Base-by-base conservation (phyloP, 1,140 invertebrate genomes). In the Drosophila repletoides region DNA sequence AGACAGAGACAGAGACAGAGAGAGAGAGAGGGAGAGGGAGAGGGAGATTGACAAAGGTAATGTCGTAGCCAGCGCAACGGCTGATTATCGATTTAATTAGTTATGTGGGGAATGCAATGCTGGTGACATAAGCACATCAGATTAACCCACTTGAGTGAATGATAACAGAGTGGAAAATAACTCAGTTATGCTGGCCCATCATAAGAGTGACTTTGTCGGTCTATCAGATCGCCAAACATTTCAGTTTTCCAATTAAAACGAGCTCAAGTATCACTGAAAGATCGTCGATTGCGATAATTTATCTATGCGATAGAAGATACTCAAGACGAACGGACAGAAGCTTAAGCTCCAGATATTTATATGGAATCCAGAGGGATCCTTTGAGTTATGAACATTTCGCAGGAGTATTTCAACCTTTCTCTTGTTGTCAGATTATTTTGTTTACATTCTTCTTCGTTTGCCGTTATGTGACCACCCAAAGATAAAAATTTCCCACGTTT, bases 51-150 rank as follows among this genome's bases (percentile, higher is more conserved):
- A 10, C 9, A 26, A 51, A 61, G 46, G 46, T 52, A 52, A 22
- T 36, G 24, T 21, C 56, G 9, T 28, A 60, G 45, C 26, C 56
- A 12, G 5, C 5, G 36, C 51, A 12, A 45, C 9, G 24, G 34
- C 64, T 61, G 64, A 60, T 67, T 61, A 67, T 67, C 64, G 56
- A 67, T 61, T 67, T 61, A 67, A 61, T 67, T 59, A 58, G 61
- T 38, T 49, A 33, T 33, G 21, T 28, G 51, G 34, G 15, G 24
- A 34, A 38, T 61, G 52, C 38, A 45, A 9, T 22, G 29, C 56
- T 43, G 28, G 38, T 61, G 56, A 28, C 64, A 67, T 60, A 60
- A 60, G 38, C 36, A 46, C 56, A 43, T 61, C 56, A 67, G 56
- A 67, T 61, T 67, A 67, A 61, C 64, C 64, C 56, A 67, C 64